Conservation (phyloP, 2,113 vertebrate species). For the Oncorhynchus tshawytscha region DNA sequence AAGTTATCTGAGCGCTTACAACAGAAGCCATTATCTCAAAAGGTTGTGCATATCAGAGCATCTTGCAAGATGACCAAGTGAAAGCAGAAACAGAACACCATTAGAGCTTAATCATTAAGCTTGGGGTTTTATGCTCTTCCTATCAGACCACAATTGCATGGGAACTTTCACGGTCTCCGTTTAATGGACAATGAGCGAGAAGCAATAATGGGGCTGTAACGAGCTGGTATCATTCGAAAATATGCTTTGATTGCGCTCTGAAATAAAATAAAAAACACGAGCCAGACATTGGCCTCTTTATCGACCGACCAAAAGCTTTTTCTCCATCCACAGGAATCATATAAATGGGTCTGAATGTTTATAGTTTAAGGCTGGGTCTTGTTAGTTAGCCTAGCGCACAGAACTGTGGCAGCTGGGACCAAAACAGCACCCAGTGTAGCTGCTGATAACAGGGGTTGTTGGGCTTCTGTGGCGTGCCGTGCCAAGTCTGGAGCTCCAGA, state of each 20-base stretch:
- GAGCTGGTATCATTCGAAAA: neutral
- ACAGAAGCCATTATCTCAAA: too few relatives aligned
- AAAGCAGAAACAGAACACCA: neutral
- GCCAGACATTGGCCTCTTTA: neutral
- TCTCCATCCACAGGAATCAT: too few relatives aligned
- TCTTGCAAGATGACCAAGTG: neutral
- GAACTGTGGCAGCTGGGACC: constrained; percentile 26
- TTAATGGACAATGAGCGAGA: neutral
- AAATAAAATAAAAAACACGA: neutral
- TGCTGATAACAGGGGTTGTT: constrained; percentile 18
- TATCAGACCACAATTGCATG: too few relatives aligned
- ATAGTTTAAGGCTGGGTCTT: constrained; percentile 3
- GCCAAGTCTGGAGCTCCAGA: constrained; percentile 41
- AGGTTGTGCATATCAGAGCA: neutral
- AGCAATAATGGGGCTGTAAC: neutral
- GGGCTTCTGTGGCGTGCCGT: constrained; percentile 17
- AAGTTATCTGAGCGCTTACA: neutral
- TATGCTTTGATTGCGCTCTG: neutral
- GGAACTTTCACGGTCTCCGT: neutral
- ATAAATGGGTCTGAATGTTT: constrained; percentile 18
- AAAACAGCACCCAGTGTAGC: constrained; percentile 26
- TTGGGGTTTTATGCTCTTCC: too few relatives aligned
- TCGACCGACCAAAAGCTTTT: constrained; percentile 11
- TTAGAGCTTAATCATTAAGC: neutral
- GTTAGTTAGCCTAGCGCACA: constrained; percentile 16